Percentiles rank a stretch among this genome's conserved stretches.
Evolutionary conservation across 2,888 invertebrate species (phyloP).

Genomic region (Drosophila suboccidentalis): DNA sequence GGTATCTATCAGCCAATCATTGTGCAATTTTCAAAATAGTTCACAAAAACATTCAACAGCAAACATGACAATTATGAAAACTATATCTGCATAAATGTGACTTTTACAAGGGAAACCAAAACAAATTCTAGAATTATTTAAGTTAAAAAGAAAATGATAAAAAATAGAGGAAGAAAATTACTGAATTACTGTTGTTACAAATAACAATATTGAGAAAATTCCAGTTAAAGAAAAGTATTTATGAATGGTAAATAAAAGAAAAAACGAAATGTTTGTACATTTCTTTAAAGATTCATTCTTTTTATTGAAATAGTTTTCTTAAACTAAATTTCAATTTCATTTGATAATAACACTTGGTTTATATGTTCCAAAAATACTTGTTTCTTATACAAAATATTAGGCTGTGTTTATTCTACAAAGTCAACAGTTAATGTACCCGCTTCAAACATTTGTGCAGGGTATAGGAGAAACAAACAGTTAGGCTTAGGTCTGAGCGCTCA

Average conservation of each 20-base stretch:
- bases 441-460: background rate
- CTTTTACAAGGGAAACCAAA: background rate
- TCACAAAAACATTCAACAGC: background rate
- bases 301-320: no score
- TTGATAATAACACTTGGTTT: no score
- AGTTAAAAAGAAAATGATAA: background rate
- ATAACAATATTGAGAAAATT: no score
- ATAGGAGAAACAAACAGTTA: constrained; percentile 43
- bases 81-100: background rate
- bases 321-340: no score
- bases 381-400: no score
- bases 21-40: background rate
- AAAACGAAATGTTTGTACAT: no score
- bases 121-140: background rate
- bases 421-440: background rate
- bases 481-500: constrained; percentile 41
- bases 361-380: no score
- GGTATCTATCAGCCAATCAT: background rate
- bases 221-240: no score
- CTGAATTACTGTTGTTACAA: no score
- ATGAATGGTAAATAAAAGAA: no score
- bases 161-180: no score
- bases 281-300: no score
- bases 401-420: background rate
- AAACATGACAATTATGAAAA: background rate